Evolutionary conservation across 2,113 vertebrate species (phyloP).

Genomic region (Cryptomyrus ogoouensis): DNA sequence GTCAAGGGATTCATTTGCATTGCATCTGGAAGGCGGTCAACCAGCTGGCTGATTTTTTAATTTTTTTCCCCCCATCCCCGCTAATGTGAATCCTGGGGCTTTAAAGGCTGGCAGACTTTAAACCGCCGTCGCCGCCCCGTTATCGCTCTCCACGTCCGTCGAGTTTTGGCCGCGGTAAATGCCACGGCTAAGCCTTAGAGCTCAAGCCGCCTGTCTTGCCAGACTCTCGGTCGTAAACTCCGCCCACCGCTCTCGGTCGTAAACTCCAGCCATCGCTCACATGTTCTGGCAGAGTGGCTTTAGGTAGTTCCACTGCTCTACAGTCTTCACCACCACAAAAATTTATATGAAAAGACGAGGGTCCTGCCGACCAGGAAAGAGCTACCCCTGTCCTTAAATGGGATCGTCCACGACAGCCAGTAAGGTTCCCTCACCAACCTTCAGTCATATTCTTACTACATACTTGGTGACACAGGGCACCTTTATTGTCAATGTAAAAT

Average conservation of each 20-base stretch:
- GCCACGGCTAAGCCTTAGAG: background rate
- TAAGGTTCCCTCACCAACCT: background rate
- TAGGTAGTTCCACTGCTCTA: background rate
- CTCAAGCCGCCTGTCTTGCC: background rate
- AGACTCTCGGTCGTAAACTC: background rate
- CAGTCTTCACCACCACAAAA: background rate
- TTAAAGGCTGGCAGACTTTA: conserved; percentile 1
- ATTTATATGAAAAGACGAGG: background rate
- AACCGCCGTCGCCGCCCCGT: background rate
- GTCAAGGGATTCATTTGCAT: conserved; percentile 13
- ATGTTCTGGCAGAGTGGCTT: background rate
- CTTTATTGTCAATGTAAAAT: background rate
- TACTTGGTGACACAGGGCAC: background rate
- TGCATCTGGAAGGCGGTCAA: conserved; percentile 20
- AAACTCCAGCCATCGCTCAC: background rate
- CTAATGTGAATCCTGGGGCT: conserved; percentile 18
- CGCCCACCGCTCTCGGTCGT: background rate
- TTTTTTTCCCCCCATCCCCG: background rate
- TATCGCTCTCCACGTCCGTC: background rate
- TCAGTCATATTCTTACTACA: background rate
- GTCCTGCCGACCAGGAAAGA: background rate
- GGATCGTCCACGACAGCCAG: background rate
- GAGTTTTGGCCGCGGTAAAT: background rate
- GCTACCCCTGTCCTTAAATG: background rate
- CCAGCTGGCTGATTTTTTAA: background rate